Evolutionary conservation across 2,113 vertebrate genomes (phyloP).

Genomic region (Lates calcarifer): DNA sequence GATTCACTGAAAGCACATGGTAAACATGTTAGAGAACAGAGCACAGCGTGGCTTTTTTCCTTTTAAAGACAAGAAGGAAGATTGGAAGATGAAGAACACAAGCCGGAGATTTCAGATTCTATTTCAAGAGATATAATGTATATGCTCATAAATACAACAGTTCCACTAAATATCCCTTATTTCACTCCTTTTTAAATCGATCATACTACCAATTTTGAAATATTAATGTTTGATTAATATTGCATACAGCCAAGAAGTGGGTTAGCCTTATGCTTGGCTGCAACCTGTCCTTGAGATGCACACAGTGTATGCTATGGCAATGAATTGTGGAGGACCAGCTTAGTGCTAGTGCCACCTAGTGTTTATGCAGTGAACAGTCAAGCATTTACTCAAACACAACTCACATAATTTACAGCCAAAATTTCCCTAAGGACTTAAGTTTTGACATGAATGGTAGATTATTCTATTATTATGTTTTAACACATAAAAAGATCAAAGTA

Average conservation of each 20-base stretch:
- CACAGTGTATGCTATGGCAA: not conserved
- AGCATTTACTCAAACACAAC: not conserved
- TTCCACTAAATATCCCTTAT: not conserved
- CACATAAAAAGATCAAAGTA: not conserved
- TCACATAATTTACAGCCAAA: not conserved
- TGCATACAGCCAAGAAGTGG: not conserved
- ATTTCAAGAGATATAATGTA: not conserved
- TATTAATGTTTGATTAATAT: not conserved
- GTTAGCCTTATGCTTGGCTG: not conserved
- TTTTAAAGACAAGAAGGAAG: not conserved
- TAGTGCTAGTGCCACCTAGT: conserved; percentile 45
- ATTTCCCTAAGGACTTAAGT: not conserved
- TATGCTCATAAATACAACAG: not conserved
- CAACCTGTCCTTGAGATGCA: conserved; percentile 56
- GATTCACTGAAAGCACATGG: not conserved
- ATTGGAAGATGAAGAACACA: not conserved
- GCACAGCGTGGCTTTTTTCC: fast-evolving
- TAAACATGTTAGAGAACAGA: not conserved
- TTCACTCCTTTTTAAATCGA: not conserved
- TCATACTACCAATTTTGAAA: not conserved
- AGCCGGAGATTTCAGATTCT: not conserved
- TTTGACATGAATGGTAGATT: not conserved
- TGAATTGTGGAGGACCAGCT: not conserved
- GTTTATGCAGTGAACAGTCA: not conserved
- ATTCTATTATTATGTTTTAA: not conserved